These are phyloP conservation scores for Bhutanitis thaidina DNA, from an alignment of 2,888 invertebrate species.

Conservation along the genomic window DNA sequence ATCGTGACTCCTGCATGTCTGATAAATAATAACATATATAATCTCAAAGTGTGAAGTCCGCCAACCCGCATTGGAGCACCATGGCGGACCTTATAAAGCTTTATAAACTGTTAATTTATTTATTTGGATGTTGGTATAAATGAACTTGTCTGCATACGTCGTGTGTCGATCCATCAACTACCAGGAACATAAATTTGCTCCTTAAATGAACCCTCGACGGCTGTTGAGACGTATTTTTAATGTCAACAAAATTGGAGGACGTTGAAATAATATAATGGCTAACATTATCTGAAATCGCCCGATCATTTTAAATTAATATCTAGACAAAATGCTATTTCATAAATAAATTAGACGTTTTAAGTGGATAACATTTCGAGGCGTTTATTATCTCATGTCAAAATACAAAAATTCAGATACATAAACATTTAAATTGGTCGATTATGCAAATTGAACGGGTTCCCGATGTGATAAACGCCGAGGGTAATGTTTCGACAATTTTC, in stretches of 20 bases:
- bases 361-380: neutral
- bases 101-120: too few species aligned
- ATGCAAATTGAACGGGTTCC: conserved; percentile 6
- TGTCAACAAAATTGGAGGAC: neutral
- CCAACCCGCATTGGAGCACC: too few species aligned
- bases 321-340: conserved; percentile 3
- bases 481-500: conserved; percentile 23
- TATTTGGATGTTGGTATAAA: too few species aligned
- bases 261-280: neutral
- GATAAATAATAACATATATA: too few species aligned
- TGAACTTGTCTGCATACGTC: too few species aligned
- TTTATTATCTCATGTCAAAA: neutral
- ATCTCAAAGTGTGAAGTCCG: too few species aligned
- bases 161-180: too few species aligned
- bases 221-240: too few species aligned
- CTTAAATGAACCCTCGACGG: too few species aligned
- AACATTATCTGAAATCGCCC: neutral
- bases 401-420: neutral
- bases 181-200: too few species aligned
- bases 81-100: too few species aligned
- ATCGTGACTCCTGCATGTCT: too few species aligned
- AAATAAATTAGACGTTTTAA: conserved; percentile 6
- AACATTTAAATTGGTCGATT: conserved; percentile 13
- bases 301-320: conserved; percentile 5
- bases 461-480: neutral